Evolutionary conservation across 2,888 invertebrate genomes (phyloP), one percentile per base, ranked within the genome.

Genomic region (Troglohyphantes excavatus): DNA sequence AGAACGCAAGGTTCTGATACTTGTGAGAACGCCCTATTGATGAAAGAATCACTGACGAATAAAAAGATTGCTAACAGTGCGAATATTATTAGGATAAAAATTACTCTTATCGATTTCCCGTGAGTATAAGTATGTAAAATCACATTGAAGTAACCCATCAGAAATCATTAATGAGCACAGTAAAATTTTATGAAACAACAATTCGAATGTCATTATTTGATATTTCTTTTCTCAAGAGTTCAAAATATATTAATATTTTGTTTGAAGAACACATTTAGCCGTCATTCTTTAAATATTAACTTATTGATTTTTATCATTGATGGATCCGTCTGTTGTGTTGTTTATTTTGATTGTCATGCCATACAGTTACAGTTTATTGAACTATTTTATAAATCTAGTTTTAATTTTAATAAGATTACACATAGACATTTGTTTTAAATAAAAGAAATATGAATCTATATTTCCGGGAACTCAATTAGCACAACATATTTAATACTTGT

Each of bases 1-100:
- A 89, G 68, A 46, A 76, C 61, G 19, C 88, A 89, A 23, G 82
- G 63, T 6, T 26, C 43, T 29, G 81, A n/a, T 53, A 73, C 53
- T 19, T 43, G 67, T 11, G 59, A 19, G 2, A 43, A 43, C 9
- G 76, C 76, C 68, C 68, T 83, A 7, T 21, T 33, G 2, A 82
- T 19, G 2, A 82, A 9, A 21, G 61, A 46, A 39, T 89, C 88
- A 68, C 63, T 89, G 2, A 82, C 23, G 0, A 82, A 43, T 21
- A 89, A 61, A 43, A 75, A 68, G 39, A 63, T 3, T 27, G 33
- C 39, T 13, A 83, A 46, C 43, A 82, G 27, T 7, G 75, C 13
- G 29, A 82, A 53, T 19, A 89, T n/a, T 7, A 63, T n/a, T 21
- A 59, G 9, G 61, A 76, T 29, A 2, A 82, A 43, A 23, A 26